A percentile compares a stretch with the other conserved stretches of the same genome.
phyloP scores from a whole-genome alignment of 2,888 invertebrate species.

The Drosophila paramelanica region DNA sequence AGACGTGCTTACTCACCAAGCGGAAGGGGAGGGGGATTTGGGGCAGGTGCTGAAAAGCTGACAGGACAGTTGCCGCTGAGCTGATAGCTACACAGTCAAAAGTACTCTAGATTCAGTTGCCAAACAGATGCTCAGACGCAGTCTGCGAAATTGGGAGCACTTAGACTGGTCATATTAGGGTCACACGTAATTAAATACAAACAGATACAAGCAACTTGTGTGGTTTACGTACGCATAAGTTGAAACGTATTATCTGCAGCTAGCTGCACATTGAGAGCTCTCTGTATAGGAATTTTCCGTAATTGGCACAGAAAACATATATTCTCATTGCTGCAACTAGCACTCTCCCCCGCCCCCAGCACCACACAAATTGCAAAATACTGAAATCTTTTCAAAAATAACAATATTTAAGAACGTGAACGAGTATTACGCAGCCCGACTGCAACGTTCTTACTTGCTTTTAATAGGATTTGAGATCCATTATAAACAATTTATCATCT shows the following conservation, averaged over 20 bases:
- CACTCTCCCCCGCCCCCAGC: no score
- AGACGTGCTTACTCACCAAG: conserved; percentile 21
- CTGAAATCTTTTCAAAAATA: no score
- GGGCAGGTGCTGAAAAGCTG: not conserved
- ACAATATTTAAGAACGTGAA: no score
- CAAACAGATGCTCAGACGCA: conserved; percentile 24
- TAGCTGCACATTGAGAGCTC: not conserved
- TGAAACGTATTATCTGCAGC: conserved; percentile 6
- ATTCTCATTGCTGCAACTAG: not conserved
- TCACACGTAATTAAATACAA: conserved; percentile 33
- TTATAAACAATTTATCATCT: conserved; percentile 14
- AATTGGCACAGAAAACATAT: conserved; percentile 9
- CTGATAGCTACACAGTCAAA: conserved; percentile 14
- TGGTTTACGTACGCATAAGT: conserved; percentile 21
- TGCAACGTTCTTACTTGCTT: not conserved
- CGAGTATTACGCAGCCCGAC: no score
- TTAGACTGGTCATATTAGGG: conserved; percentile 37
- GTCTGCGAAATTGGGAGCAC: conserved; percentile 17
- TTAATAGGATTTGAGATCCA: not conserved
- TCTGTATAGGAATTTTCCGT: not conserved
- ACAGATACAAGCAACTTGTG: conserved; percentile 8
- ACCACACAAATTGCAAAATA: no score
- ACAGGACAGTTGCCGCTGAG: not conserved
- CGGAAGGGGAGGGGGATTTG: not conserved
- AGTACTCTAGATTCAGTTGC: conserved; percentile 6